Conservation (phyloP, 2,888 invertebrate genomes). For the Mellilla xanthometata region DNA sequence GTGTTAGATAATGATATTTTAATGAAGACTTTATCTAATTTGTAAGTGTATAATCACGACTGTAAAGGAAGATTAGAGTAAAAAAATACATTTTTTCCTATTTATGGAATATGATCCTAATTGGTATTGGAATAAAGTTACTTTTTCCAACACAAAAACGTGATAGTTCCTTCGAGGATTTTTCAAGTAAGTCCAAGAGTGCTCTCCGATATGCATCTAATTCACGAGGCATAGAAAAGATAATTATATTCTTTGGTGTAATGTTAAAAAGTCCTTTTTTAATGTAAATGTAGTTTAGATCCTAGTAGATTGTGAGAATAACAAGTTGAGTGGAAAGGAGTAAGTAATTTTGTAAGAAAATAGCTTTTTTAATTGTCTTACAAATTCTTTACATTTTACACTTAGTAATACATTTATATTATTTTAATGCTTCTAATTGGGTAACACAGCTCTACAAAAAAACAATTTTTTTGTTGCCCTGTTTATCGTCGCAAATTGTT, state of each 20-base stretch:
- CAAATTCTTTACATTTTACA: too few relatives aligned
- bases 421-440: too few relatives aligned
- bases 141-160: too few relatives aligned
- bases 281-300: conserved; percentile 10
- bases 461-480: too few relatives aligned
- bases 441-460: too few relatives aligned
- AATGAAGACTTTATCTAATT: conserved; percentile 32
- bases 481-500: too few relatives aligned
- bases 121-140: too few relatives aligned
- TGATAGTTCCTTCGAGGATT: too few relatives aligned
- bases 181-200: background rate
- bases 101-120: too few relatives aligned
- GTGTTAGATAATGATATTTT: conserved; percentile 27
- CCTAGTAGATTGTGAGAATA: conserved; percentile 1
- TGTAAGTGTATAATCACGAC: conserved; percentile 27
- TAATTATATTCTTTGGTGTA: background rate
- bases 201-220: conserved; percentile 14
- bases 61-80: conserved; percentile 18
- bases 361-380: background rate
- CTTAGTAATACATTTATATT: background rate
- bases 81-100: too few relatives aligned
- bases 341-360: background rate
- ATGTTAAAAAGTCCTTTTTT: conserved; percentile 9
- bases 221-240: background rate
- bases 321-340: background rate